Conservation (phyloP, 2,797 vertebrate genomes). For the Onychomys leucogaster region DNA sequence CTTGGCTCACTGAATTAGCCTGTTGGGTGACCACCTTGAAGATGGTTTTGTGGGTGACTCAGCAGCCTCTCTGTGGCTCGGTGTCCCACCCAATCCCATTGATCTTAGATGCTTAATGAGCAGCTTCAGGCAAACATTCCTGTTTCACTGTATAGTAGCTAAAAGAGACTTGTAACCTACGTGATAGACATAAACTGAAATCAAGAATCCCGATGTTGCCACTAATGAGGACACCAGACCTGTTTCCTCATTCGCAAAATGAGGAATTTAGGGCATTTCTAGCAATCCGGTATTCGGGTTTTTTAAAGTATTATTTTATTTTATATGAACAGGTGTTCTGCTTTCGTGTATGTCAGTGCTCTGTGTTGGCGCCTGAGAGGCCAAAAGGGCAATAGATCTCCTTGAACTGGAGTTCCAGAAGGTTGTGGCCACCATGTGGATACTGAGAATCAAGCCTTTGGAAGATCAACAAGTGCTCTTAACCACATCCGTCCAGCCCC, state of each 20-base stretch:
- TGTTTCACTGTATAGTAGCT: neutral
- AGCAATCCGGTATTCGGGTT: neutral
- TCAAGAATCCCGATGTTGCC: neutral
- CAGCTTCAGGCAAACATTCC: neutral
- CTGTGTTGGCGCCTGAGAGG: neutral
- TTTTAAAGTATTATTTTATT: neutral
- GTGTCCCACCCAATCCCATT: neutral
- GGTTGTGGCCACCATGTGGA: neutral
- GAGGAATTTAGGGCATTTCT: neutral
- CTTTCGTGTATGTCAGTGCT: neutral
- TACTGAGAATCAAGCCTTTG: neutral
- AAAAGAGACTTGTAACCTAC: neutral
- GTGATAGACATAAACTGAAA: neutral
- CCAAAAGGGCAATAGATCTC: neutral
- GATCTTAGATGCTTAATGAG: slow-evolving; percentile 26
- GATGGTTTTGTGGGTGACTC: neutral
- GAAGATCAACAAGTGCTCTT: neutral
- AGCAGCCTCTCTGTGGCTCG: neutral
- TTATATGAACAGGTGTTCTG: neutral
- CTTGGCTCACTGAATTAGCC: slow-evolving; percentile 59
- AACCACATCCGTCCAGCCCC: neutral
- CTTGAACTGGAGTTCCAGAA: neutral
- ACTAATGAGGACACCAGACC: neutral
- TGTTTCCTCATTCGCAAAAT: neutral
- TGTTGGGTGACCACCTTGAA: slow-evolving; percentile 56